Evolutionary conservation across 2,888 invertebrate genomes (phyloP).

Genomic region (Allygus modestus): DNA sequence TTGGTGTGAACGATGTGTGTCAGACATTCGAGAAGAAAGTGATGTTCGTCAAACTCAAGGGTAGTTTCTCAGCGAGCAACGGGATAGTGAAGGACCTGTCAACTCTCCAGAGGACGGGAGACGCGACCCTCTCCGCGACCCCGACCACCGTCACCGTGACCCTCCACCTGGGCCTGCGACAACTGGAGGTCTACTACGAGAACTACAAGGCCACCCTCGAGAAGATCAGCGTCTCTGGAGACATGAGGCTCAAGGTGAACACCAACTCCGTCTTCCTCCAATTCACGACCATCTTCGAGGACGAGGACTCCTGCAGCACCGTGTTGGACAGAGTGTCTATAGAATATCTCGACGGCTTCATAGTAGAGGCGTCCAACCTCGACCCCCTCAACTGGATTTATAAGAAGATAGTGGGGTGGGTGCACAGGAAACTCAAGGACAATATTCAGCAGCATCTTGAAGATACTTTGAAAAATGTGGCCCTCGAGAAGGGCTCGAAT

Average conservation of each 20-base stretch:
- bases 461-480: background rate
- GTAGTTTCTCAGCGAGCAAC: background rate
- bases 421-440: background rate
- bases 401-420: background rate
- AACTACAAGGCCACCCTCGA: background rate
- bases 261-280: background rate
- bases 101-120: conserved; percentile 8
- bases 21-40: conserved; percentile 10
- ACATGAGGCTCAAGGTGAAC: background rate
- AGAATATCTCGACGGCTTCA: background rate
- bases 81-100: conserved; percentile 15
- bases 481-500: too few species aligned
- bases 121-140: background rate
- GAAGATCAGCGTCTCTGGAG: background rate
- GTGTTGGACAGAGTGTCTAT: background rate
- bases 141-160: background rate
- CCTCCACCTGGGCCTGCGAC: background rate
- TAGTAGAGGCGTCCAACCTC: background rate
- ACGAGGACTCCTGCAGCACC: background rate
- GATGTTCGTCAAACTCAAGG: background rate
- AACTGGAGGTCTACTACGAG: background rate
- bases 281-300: background rate
- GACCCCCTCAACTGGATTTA: background rate
- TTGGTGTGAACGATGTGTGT: background rate
- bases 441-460: background rate